Evolutionary conservation across 2,797 vertebrate species (phyloP).

Genomic region (Babyrousa celebensis): DNA sequence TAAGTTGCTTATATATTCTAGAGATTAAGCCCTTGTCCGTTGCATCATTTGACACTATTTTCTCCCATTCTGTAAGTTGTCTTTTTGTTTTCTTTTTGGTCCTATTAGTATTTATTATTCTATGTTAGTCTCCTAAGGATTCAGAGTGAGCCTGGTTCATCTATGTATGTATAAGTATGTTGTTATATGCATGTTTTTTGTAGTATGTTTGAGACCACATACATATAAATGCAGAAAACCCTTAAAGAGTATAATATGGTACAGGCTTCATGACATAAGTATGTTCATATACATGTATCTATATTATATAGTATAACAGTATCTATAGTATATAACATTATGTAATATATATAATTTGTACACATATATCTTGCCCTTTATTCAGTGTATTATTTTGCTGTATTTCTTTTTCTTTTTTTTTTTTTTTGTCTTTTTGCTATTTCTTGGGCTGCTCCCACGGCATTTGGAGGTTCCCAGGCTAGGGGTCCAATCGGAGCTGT

Average conservation of each 20-base stretch:
- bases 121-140: background rate
- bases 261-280: background rate
- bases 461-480: too few relatives aligned
- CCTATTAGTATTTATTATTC: conserved; percentile 14
- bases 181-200: background rate
- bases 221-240: background rate
- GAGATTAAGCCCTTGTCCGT: too few relatives aligned
- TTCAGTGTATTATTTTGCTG: background rate
- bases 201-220: background rate
- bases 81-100: background rate
- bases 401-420: conserved; percentile 25
- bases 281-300: background rate
- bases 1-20: too few relatives aligned
- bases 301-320: background rate
- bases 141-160: background rate
- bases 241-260: background rate
- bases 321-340: background rate
- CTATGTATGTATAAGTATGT: background rate
- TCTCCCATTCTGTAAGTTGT: too few relatives aligned
- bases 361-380: background rate
- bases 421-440: too few relatives aligned
- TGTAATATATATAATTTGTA: background rate
- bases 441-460: too few relatives aligned
- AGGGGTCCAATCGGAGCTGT: too few relatives aligned
- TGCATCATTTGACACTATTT: too few relatives aligned